Evolutionary conservation across 2,797 vertebrate species (phyloP), one percentile per base, ranked within the genome.

Genomic region (Rhinophrynus dorsalis): DNA sequence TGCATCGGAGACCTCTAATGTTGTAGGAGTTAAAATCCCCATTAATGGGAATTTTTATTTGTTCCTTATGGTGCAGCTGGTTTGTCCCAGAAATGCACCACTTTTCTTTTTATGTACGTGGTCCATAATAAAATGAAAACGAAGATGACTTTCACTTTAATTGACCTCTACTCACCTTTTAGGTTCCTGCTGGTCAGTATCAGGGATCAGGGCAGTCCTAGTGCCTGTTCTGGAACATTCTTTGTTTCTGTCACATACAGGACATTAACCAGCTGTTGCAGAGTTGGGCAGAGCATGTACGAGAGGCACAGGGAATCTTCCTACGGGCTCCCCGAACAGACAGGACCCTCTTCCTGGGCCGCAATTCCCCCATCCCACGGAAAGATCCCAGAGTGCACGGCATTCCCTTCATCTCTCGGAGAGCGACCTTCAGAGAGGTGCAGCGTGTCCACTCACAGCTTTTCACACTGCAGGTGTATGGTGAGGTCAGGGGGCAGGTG

Each of bases 381-480:
- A 90, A 83, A 1, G 95, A 98, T 75, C 75, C 83, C 30, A 89
- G 95, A 12, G 33, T 99, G 57, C 88, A 81, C 29, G 85, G 89
- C 1, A 80, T 98, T 3, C 97, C 97, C 10, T 89, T 99, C 9
- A 68, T 86, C 80, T 97, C 95, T 10, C 92, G 92, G 42, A 90
- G 97, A 79, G 92, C 97, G n/a, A 99, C 96, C 0, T 95, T 96
- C 82, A 79, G 77, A 11, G 97, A 99, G 79, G 83, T 94, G 2
- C 84, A 88, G 71, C 85, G 91, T 33, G 95, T 95, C 5, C 91
- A 98, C 0, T 11, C 81, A 6, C 15, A 69, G 0, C 88, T 99
- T 67, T 93, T 94, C 67, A 89, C 85, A 0, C 33, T 97, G 75
- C 89, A 92, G 29, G 64, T 98, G 52, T 93, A 94, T 0, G 92